Base-by-base conservation (phyloP, 2,113 vertebrate genomes). In the Stigmatopora nigra region DNA sequence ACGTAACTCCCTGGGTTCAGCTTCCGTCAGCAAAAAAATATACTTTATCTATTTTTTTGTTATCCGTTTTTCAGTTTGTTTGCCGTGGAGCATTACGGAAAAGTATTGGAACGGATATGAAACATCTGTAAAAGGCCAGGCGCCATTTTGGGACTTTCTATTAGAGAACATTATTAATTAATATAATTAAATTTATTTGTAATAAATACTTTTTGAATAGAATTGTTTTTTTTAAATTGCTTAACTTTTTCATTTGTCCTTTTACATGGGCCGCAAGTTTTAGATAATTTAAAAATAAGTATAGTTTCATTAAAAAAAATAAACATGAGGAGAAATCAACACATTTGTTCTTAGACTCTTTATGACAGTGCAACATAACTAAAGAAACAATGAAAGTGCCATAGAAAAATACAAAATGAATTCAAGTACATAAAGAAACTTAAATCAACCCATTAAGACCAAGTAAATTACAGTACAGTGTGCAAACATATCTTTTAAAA, bases 361-460 rank as follows among this genome's bases (percentile, higher is more conserved):
- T 38, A 11, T 5, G 19, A 16, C 14, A 14, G 15, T 31, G 2
- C 25, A 31, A 31, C 25, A 31, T 31, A 70, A 1, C 16, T 19
- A 35, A 68, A 78, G 19, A 12, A 68, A 77, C 68, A 78, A 66
- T 77, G 55, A 81, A 82, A 83, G 82, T 81, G 71, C 76, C 47
- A 70, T 16, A 80, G 41, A 75, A 76, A n/a, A 75, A 68, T 9
- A 9, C 69, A 78, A 63, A 77, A 65, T 36, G 73, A 62, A 5
- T 81, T 82, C 75, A 82, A 85, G 77, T 72, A 67, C 20, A 65
- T 58, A 1, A 57, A 4, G 31, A 19, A 55, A 69, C 65, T 45
- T 65, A 19, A 31, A 64, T 61, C 67, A 65, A 68, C 36, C 1
- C 5, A 55, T 49, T 2, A 61, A 67, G 11, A 55, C 51, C 44